Percentiles rank a stretch among this genome's conserved stretches.
Evolutionary conservation across 1,140 invertebrate species (phyloP).

Genomic region (Chionoecetes opilio): DNA sequence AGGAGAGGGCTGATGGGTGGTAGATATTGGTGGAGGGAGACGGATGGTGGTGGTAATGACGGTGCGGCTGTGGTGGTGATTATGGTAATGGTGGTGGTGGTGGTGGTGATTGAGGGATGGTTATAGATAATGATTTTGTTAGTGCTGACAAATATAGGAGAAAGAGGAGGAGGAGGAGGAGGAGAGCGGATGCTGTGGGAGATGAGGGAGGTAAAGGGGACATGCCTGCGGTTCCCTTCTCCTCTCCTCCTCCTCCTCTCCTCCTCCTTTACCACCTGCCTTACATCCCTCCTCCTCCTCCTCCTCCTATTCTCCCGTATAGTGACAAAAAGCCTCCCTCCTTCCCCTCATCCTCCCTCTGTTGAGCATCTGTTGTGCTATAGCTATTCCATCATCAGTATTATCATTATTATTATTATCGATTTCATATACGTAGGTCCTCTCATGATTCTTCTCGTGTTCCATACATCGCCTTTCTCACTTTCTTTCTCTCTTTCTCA

Average conservation of each 20-base stretch:
- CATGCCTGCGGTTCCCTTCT: background rate
- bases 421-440: background rate
- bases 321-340: background rate
- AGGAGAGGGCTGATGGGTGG: background rate
- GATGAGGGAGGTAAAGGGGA: background rate
- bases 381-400: too few relatives aligned
- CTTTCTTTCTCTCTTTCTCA: background rate
- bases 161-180: slow-evolving; percentile 17
- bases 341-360: background rate
- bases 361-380: background rate
- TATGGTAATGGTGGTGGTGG: background rate
- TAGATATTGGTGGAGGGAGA: background rate
- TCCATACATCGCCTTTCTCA: background rate
- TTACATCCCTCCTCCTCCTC: background rate
- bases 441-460: background rate
- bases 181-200: background rate
- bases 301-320: background rate
- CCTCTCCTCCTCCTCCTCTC: background rate
- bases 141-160: slow-evolving; percentile 34
- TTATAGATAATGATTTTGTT: background rate
- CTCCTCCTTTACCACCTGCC: background rate
- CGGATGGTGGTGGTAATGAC: slow-evolving; percentile 25
- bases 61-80: background rate
- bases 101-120: background rate
- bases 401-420: background rate